Conservation (phyloP, 1,140 invertebrate genomes). For the Achatina immaculata region DNA sequence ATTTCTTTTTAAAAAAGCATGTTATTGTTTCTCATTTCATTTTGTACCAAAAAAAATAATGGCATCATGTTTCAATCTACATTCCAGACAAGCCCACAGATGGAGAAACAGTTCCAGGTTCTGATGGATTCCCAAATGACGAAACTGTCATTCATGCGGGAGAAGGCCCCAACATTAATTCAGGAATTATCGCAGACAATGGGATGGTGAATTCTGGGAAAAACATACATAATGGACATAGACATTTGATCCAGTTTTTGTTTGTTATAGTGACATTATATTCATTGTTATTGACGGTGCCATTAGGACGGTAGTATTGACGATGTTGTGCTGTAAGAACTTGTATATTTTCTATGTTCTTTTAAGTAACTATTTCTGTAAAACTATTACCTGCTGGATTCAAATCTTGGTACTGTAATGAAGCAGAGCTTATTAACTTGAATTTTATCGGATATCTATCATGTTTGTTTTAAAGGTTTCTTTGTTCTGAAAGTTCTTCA, state of each 20-base stretch:
- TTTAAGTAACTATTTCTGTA: neutral
- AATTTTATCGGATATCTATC: neutral
- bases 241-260: neutral
- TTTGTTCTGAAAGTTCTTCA: too few relatives aligned
- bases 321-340: neutral
- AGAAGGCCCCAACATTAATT: slow-evolving; percentile 25
- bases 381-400: neutral
- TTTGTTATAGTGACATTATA: neutral
- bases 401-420: neutral
- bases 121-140: slow-evolving; percentile 10
- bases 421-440: neutral
- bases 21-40: too few relatives aligned
- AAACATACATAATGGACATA: neutral
- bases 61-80: too few relatives aligned
- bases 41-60: too few relatives aligned
- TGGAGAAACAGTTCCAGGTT: slow-evolving; percentile 10
- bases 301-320: neutral
- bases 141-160: slow-evolving; percentile 11
- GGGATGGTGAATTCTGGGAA: neutral
- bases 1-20: too few relatives aligned
- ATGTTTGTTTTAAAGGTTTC: too few relatives aligned
- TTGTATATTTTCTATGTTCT: neutral
- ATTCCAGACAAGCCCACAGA: neutral
- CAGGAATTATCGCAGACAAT: slow-evolving; percentile 15
- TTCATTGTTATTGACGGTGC: neutral